These are phyloP conservation scores for Oryzias celebensis DNA, from an alignment of 2,113 vertebrate genomes.

Conservation along the genomic window DNA sequence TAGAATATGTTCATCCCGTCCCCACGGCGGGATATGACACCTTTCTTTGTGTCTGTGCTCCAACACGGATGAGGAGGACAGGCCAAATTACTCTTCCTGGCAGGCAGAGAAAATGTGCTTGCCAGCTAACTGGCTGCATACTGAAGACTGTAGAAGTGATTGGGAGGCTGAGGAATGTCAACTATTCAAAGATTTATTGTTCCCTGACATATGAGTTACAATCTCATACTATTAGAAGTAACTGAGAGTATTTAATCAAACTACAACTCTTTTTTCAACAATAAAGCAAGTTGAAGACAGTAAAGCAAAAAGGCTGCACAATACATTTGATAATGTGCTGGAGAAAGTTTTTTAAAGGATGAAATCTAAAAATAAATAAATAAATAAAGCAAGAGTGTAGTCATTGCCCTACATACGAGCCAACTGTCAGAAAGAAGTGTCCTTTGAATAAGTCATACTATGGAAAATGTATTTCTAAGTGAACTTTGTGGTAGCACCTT, in stretches of 20 bases:
- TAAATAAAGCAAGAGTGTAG: no score
- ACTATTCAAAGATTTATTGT: constrained; percentile 9
- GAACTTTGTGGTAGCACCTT: no score
- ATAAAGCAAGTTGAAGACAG: not conserved
- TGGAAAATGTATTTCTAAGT: no score
- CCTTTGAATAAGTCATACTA: no score
- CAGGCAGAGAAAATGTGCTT: constrained; percentile 11
- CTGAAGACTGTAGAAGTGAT: constrained; percentile 12
- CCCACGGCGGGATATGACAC: constrained; percentile 31
- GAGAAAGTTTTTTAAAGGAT: not conserved
- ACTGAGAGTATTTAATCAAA: not conserved
- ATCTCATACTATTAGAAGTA: not conserved
- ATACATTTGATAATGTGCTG: not conserved
- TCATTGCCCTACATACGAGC: no score
- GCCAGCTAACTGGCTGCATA: constrained; percentile 3
- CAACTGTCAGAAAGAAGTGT: no score
- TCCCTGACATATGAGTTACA: not conserved
- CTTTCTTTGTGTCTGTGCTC: constrained; percentile 38
- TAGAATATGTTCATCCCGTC: constrained; percentile 31
- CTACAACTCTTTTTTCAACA: constrained; percentile 1
- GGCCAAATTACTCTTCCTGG: constrained; percentile 44
- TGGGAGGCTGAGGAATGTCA: constrained; percentile 7
- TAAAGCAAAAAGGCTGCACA: not conserved
- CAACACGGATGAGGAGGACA: constrained; percentile 30
- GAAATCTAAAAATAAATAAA: no score